Evolutionary conservation across 2,113 vertebrate species (phyloP).

Genomic region (Nipponia nippon): DNA sequence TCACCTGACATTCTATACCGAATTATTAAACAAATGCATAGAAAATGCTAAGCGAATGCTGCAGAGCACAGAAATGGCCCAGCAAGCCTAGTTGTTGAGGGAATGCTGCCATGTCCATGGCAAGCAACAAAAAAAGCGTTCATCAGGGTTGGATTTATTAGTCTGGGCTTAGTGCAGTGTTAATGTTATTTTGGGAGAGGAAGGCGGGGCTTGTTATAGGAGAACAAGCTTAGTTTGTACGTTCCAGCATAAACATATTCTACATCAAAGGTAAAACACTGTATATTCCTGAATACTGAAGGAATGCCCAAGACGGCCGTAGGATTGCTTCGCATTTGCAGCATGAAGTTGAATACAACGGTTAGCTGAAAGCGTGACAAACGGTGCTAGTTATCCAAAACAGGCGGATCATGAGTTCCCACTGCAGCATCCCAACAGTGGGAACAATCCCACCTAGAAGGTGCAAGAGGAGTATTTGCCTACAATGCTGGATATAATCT

Average conservation of each 20-base stretch:
- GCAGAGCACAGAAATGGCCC: not conserved
- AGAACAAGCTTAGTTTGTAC: not conserved
- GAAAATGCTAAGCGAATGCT: not conserved
- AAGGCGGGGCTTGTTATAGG: not conserved
- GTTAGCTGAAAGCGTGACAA: not conserved
- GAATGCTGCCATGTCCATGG: not conserved
- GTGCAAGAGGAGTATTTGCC: not conserved
- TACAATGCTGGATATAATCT: not conserved
- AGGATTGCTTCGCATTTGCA: not conserved
- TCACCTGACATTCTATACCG: not conserved
- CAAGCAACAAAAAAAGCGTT: not conserved
- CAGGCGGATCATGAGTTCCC: not conserved
- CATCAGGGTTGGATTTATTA: not conserved
- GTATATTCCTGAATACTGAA: not conserved
- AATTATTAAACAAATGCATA: not conserved
- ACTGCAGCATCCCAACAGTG: not conserved
- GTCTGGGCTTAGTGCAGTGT: not conserved
- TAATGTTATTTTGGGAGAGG: not conserved
- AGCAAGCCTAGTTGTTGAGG: not conserved
- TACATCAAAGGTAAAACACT: not conserved
- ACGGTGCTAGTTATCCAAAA: not conserved
- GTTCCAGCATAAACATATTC: not conserved
- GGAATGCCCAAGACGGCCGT: not conserved
- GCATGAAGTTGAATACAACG: not conserved
- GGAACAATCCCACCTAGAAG: not conserved